phyloP scores from a whole-genome alignment of 2,797 vertebrate species.

The Rhodeus uyekii region DNA sequence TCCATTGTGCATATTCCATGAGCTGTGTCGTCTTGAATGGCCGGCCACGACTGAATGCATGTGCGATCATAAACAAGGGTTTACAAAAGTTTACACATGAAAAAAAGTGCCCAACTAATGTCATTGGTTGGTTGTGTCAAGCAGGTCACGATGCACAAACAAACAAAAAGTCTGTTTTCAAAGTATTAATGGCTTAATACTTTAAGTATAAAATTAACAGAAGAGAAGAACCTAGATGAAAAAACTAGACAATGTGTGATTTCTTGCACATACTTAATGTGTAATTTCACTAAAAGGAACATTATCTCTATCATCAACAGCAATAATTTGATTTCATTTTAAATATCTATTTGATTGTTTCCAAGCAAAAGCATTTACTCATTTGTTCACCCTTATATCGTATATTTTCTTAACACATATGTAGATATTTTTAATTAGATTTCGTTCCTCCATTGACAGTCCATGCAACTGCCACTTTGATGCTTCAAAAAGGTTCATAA shows the following conservation, averaged over 20 bases:
- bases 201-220: not conserved
- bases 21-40: conserved; percentile 40
- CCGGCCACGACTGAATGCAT: conserved; percentile 4
- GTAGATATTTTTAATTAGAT: not conserved
- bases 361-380: conserved; percentile 33
- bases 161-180: not conserved
- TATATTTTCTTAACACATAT: not conserved
- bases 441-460: not conserved
- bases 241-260: conserved; percentile 7
- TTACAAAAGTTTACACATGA: not conserved
- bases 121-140: not conserved
- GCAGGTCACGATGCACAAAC: not conserved
- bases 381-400: not conserved
- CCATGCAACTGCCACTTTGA: not conserved
- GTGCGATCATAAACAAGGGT: not conserved
- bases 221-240: conserved; percentile 1
- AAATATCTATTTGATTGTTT: conserved; percentile 51
- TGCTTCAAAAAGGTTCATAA: not conserved
- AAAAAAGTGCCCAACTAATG: not conserved
- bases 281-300: not conserved
- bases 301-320: conserved; percentile 23
- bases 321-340: conserved; percentile 37
- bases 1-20: conserved; percentile 20
- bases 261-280: not conserved
- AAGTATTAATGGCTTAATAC: not conserved